Conservation (phyloP, 1,140 invertebrate species). For the Brachionus plicatilis region DNA sequence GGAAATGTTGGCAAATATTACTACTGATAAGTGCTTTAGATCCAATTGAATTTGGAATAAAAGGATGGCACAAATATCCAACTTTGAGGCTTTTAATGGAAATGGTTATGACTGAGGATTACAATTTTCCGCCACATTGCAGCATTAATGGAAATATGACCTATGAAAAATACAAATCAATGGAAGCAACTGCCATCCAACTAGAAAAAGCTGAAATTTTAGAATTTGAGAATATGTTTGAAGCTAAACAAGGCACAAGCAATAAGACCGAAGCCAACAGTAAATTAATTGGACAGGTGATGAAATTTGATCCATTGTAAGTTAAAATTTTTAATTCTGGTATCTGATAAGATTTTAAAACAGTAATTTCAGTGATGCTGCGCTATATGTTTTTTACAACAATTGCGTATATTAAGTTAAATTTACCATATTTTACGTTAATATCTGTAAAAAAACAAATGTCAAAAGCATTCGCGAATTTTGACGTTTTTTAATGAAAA, state of each 20-base stretch:
- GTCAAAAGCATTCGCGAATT: no score
- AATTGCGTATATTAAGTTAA: no score
- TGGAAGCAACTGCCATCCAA: constrained; percentile 61
- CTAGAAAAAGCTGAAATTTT: constrained; percentile 76
- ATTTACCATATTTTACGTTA: no score
- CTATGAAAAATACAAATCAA: constrained; percentile 61
- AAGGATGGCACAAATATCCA: constrained; percentile 84
- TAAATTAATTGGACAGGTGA: constrained; percentile 72
- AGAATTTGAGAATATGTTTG: constrained; percentile 85
- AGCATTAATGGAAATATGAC: constrained; percentile 60
- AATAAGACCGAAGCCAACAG: constrained; percentile 84
- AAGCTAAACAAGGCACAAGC: constrained; percentile 74
- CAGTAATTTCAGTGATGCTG: no score
- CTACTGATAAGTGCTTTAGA: constrained; percentile 84
- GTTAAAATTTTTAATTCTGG: no score
- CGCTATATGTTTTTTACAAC: no score
- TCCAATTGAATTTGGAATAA: constrained; percentile 74
- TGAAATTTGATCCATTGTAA: constrained; percentile 69
- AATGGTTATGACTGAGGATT: constrained; percentile 91
- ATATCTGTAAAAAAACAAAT: no score
- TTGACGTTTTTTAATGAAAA: no score
- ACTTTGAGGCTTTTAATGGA: constrained; percentile 85
- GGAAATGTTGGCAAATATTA: constrained; percentile 87
- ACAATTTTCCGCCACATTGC: constrained; percentile 68
- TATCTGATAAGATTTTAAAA: no score